Evolutionary conservation across 2,797 vertebrate genomes (phyloP).

Genomic region (Rhinella marina): DNA sequence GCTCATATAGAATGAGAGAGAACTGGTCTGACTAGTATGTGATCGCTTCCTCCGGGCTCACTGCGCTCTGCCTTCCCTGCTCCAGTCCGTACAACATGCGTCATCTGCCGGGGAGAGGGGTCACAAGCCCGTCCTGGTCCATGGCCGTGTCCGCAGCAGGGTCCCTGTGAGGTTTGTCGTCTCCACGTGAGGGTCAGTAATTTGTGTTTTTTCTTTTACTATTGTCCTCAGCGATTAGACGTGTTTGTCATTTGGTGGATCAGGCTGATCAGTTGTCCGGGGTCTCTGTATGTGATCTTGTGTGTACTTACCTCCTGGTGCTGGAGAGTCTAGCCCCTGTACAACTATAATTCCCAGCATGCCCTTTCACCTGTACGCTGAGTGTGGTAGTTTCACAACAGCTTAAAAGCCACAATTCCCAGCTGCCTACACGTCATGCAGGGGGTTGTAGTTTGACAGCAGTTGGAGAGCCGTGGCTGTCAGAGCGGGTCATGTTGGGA

Average conservation of each 20-base stretch:
- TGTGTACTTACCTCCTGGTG: neutral
- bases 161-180: neutral
- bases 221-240: neutral
- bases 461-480: neutral
- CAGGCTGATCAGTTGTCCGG: neutral
- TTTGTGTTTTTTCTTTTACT: neutral
- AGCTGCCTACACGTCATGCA: neutral
- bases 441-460: neutral
- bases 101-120: neutral
- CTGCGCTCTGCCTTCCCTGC: constrained; percentile 14
- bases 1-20: constrained; percentile 45
- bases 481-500: neutral
- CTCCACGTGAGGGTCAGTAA: neutral
- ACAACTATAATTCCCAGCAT: neutral
- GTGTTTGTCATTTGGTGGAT: neutral
- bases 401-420: neutral
- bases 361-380: neutral
- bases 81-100: neutral
- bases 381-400: neutral
- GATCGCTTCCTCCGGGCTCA: constrained; percentile 37
- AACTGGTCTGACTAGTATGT: constrained; percentile 58
- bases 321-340: neutral
- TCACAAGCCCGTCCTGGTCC: neutral
- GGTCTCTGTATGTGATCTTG: neutral
- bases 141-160: neutral